Conservation (phyloP, 2,113 vertebrate species). For the Petrocephalus zakoni region DNA sequence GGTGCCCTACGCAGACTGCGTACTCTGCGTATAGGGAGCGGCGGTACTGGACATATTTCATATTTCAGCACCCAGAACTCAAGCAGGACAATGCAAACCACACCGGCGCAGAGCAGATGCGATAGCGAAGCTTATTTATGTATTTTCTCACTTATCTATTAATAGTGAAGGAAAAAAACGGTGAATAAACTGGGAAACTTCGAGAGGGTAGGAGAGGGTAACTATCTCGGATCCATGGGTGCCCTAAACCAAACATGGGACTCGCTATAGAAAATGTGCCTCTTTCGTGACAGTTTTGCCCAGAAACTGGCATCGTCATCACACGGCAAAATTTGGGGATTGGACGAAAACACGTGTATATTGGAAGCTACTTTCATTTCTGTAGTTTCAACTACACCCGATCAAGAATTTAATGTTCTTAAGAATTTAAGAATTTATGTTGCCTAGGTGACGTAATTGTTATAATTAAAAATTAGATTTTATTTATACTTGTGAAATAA, state of each 20-base stretch:
- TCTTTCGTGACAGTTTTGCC: background rate
- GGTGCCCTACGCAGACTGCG: no score
- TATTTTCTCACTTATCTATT: background rate
- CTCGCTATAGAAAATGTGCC: no score
- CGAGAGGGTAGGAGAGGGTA: no score
- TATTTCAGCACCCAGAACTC: no score
- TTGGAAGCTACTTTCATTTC: constrained; percentile 10
- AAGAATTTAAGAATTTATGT: no score
- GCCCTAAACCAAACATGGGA: no score
- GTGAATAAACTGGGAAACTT: no score
- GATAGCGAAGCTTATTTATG: background rate
- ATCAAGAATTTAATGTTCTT: background rate
- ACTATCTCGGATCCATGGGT: no score
- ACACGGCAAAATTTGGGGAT: background rate
- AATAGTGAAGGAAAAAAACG: background rate
- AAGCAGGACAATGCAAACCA: background rate
- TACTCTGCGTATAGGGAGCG: no score
- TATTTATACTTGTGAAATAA: background rate
- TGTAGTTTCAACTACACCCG: background rate
- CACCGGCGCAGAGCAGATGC: background rate
- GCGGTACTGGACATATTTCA: no score
- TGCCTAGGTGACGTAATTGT: background rate
- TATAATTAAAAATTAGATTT: background rate
- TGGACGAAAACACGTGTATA: background rate
- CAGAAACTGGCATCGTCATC: background rate